A percentile compares a stretch with the other conserved stretches of the same genome.
phyloP scores from a whole-genome alignment of 2,888 invertebrate genomes.

The Xylota sylvarum region DNA sequence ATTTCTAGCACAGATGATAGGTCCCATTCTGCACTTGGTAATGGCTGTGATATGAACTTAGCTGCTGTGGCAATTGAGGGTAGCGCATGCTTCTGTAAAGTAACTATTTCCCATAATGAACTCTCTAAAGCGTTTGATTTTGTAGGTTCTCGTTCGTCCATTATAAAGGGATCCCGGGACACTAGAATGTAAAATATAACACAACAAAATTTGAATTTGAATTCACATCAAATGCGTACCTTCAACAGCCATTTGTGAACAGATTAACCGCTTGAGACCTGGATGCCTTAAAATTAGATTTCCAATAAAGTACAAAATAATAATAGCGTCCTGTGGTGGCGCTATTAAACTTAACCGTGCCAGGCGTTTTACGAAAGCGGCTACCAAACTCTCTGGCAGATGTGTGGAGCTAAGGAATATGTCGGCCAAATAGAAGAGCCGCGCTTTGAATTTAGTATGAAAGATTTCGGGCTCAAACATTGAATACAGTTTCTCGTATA shows the following conservation, averaged over 20 bases:
- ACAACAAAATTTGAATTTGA: conserved; percentile 51
- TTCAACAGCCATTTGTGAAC: conserved; percentile 85
- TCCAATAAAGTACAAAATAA: conserved; percentile 92
- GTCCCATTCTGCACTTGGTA: conserved; percentile 90
- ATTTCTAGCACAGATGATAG: conserved; percentile 88
- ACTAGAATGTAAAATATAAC: conserved; percentile 76
- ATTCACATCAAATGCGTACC: conserved; percentile 78
- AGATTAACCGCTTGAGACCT: conserved; percentile 89
- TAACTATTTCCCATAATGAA: conserved; percentile 96
- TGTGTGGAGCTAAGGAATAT: conserved; percentile 97
- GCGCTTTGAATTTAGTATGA: conserved; percentile 94
- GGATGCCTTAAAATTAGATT: conserved; percentile 95
- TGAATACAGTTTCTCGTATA: conserved; percentile 97
- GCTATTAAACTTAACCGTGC: conserved; percentile 93
- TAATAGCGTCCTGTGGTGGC: conserved; percentile 91
- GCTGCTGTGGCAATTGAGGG: conserved; percentile 91
- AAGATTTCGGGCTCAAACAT: conserved; percentile 97
- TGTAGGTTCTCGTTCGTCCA: conserved; percentile 92
- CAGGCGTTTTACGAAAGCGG: conserved; percentile 96
- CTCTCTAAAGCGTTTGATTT: conserved; percentile 94
- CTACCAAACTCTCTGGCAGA: conserved; percentile 95
- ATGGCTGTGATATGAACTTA: conserved; percentile 88
- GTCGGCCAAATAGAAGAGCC: conserved; percentile 95
- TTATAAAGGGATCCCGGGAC: conserved; percentile 91
- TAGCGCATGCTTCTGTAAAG: conserved; percentile 90